phyloP scores from a whole-genome alignment of 37 sponge, comb jelly and placozoan species.

The Oopsacas minuta region DNA sequence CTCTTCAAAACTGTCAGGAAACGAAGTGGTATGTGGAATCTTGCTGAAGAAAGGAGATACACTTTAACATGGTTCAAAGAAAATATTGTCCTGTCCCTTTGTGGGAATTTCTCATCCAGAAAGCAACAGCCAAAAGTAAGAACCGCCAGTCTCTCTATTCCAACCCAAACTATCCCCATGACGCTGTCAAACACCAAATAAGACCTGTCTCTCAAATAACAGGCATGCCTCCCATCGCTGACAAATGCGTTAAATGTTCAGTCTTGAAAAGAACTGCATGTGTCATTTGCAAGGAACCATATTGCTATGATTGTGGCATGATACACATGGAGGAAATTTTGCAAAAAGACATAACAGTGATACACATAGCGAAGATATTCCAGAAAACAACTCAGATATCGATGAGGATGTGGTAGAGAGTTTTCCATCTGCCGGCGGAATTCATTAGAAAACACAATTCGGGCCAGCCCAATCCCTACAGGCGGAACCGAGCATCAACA shows the following conservation, averaged over 20 bases:
- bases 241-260: neutral
- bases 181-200: neutral
- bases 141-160: neutral
- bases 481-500: neutral
- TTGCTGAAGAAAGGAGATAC: too few species aligned
- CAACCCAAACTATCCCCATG: neutral
- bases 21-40: too few species aligned
- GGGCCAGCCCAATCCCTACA: neutral
- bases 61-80: too few species aligned
- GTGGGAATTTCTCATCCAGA: neutral
- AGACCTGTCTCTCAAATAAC: neutral
- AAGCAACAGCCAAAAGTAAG: neutral
- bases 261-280: neutral
- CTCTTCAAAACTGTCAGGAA: too few species aligned
- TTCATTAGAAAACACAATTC: neutral
- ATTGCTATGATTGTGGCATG: neutral
- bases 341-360: neutral
- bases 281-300: neutral
- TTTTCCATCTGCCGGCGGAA: neutral
- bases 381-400: neutral
- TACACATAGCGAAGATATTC: neutral
- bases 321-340: neutral
- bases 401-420: neutral
- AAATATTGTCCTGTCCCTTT: too few species aligned
- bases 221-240: neutral